Percentiles rank a stretch among this genome's conserved stretches.
These are phyloP conservation scores for Creontiades dilutus DNA, from an alignment of 2,888 invertebrate species.

Conservation along the genomic window DNA sequence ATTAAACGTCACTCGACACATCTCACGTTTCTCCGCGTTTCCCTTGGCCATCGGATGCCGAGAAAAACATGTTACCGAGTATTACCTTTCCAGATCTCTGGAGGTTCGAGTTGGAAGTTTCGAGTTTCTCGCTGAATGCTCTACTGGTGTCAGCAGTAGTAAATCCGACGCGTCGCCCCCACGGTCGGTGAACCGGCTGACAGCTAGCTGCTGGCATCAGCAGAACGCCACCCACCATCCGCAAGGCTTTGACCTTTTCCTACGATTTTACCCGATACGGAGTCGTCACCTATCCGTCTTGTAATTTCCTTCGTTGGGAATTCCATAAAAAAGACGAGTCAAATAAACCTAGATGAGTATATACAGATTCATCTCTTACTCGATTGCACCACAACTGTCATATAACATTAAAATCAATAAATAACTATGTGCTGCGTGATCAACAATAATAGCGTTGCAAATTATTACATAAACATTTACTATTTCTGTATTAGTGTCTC, in stretches of 20 bases:
- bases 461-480: too few species aligned
- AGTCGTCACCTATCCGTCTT: not conserved
- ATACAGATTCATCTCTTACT: too few species aligned
- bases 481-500: too few species aligned
- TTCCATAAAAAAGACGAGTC: too few species aligned
- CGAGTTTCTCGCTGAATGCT: conserved; percentile 21
- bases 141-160: conserved; percentile 38
- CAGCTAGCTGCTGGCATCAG: conserved; percentile 9
- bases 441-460: too few species aligned
- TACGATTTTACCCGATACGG: not conserved
- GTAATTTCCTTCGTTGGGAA: not conserved
- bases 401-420: too few species aligned
- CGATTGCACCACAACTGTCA: too few species aligned
- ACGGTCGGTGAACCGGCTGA: not conserved
- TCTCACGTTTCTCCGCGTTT: conserved; percentile 9
- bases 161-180: conserved; percentile 29
- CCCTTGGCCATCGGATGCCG: not conserved
- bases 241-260: conserved; percentile 34
- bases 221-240: not conserved
- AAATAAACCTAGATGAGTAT: too few species aligned
- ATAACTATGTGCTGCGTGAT: too few species aligned
- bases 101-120: conserved; percentile 15
- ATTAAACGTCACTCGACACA: not conserved
- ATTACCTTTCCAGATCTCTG: conserved; percentile 28
- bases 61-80: not conserved